These are phyloP conservation scores for Reinhardtius hippoglossoides DNA, from an alignment of 2,113 vertebrate species.

Conservation along the genomic window DNA sequence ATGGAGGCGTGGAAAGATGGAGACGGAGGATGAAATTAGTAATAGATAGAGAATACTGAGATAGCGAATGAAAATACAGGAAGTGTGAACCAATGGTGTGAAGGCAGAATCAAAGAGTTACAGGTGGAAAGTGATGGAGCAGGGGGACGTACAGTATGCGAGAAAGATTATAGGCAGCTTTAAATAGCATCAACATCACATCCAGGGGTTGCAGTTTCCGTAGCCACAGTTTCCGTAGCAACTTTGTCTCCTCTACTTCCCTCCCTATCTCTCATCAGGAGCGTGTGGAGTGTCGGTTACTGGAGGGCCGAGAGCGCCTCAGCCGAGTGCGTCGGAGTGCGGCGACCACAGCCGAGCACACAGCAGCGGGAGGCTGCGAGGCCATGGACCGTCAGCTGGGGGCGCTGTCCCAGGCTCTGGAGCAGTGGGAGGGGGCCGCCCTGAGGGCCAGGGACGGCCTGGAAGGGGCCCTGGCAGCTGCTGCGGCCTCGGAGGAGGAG, in stretches of 20 bases:
- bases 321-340: constrained; percentile 87
- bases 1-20: constrained; percentile 6
- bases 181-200: constrained; percentile 66
- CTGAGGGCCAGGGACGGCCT: constrained; percentile 83
- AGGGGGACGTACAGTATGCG: background rate
- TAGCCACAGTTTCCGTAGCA: constrained; percentile 86
- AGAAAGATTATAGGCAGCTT: constrained; percentile 38
- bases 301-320: constrained; percentile 88
- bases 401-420: constrained; percentile 90
- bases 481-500: constrained; percentile 88
- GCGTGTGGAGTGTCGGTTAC: constrained; percentile 90
- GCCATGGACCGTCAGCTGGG: constrained; percentile 89
- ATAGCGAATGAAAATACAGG: constrained; percentile 32
- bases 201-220: constrained; percentile 52
- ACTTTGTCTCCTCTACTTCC: constrained; percentile 79
- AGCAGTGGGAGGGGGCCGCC: constrained; percentile 92
- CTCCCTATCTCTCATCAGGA: constrained; percentile 82
- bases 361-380: constrained; percentile 86
- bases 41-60: constrained; percentile 6
- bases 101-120: constrained; percentile 27
- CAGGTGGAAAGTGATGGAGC: constrained; percentile 13
- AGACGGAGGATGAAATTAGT: constrained; percentile 15
- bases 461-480: constrained; percentile 84
- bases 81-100: constrained; percentile 14
- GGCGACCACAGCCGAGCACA: constrained; percentile 84